Evolutionary conservation across 2,888 invertebrate species (phyloP).

Genomic region (Agrochola macilenta): DNA sequence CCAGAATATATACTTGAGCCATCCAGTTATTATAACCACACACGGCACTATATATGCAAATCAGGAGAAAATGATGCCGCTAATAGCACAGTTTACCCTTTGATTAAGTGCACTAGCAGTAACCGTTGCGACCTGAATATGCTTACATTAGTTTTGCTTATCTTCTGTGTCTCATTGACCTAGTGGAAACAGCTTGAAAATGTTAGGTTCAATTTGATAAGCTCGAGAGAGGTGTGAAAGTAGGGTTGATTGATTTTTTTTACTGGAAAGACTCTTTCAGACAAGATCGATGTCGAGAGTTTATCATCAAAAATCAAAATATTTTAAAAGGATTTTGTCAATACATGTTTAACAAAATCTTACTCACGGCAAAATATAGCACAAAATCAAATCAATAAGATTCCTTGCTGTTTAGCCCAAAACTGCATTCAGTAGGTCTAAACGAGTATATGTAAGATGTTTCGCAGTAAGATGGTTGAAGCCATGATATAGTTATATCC

Average conservation of each 20-base stretch:
- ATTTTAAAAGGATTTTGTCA: neutral
- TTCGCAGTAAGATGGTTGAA: neutral
- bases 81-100: constrained; percentile 73
- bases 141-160: constrained; percentile 60
- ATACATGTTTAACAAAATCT: neutral
- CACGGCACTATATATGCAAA: constrained; percentile 77
- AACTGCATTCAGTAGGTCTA: neutral
- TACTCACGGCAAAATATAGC: neutral
- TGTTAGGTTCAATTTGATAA: constrained; percentile 46
- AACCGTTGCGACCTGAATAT: constrained; percentile 59
- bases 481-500: no score
- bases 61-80: constrained; percentile 79
- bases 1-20: constrained; percentile 61
- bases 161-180: constrained; percentile 58
- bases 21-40: constrained; percentile 65
- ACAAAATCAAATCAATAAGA: neutral
- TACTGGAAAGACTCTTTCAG: constrained; percentile 12
- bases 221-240: constrained; percentile 26
- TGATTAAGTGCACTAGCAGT: constrained; percentile 72
- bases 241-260: constrained; percentile 22
- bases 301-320: neutral
- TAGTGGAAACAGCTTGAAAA: constrained; percentile 40
- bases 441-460: no score
- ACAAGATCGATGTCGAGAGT: neutral
- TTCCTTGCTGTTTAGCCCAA: neutral